Conservation (phyloP, 2,797 vertebrate species). For the Emys orbicularis region DNA sequence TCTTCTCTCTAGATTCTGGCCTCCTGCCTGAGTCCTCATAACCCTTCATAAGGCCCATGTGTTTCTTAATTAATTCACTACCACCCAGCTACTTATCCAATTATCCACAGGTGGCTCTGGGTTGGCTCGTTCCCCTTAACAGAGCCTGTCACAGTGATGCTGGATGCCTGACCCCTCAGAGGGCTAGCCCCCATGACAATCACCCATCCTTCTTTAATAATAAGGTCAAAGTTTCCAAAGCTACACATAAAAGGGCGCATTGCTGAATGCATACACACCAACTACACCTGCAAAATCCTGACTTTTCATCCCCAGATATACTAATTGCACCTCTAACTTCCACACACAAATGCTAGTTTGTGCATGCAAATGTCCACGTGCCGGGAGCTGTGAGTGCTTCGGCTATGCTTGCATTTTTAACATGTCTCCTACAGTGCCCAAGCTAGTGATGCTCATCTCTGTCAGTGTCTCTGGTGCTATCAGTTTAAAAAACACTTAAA, state of each 20-base stretch:
- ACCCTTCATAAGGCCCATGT: neutral
- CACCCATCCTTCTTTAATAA: neutral
- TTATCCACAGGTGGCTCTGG: neutral
- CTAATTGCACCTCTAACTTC: neutral
- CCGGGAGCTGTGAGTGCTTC: neutral
- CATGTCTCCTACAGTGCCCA: neutral
- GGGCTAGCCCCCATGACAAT: neutral
- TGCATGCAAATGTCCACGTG: rapidly evolving
- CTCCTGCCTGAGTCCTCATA: neutral
- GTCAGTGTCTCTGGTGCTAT: constrained; percentile 35
- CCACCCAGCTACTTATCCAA: neutral
- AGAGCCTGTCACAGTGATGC: neutral
- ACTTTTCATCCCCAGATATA: neutral
- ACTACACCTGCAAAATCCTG: neutral
- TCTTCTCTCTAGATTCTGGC: neutral
- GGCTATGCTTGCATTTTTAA: neutral
- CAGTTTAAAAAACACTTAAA: constrained; percentile 38
- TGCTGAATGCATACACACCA: neutral
- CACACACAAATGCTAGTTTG: neutral
- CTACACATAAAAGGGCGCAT: neutral
- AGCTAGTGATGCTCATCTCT: neutral
- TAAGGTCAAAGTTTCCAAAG: neutral
- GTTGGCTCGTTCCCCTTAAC: neutral
- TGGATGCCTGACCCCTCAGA: neutral
- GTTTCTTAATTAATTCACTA: neutral